phyloP scores from a whole-genome alignment of 2,888 invertebrate species.

The Callyntrura guangdongensis region DNA sequence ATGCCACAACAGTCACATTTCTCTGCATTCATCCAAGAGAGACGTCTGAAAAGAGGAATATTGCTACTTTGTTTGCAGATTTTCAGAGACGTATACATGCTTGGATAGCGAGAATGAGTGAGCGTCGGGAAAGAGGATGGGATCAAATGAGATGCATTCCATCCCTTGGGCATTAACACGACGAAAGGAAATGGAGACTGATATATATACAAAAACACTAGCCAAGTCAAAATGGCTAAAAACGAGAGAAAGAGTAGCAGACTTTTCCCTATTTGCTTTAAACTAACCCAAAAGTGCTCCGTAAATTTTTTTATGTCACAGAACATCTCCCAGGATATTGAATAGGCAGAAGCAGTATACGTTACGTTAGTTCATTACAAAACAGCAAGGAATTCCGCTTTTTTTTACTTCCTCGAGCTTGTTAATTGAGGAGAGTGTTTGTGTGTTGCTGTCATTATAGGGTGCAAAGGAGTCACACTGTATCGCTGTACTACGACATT shows the following conservation, averaged over 20 bases:
- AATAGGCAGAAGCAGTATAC: neutral
- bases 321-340: neutral
- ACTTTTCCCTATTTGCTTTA: neutral
- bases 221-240: neutral
- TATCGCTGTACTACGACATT: neutral
- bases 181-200: conserved; percentile 20
- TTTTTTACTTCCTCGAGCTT: conserved; percentile 29
- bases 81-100: conserved; percentile 37
- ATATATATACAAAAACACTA: neutral
- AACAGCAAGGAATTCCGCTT: neutral
- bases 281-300: too few relatives aligned
- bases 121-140: neutral
- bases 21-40: neutral
- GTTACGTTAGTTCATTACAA: too few relatives aligned
- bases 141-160: conserved; percentile 53
- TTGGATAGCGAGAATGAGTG: neutral
- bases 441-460: neutral
- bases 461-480: conserved; percentile 31
- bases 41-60: conserved; percentile 8
- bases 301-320: too few relatives aligned
- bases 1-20: neutral
- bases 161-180: conserved; percentile 46
- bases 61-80: conserved; percentile 60
- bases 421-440: conserved; percentile 48
- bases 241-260: neutral